Conservation (phyloP, 2,797 vertebrate species). For the Sciurus carolinensis region DNA sequence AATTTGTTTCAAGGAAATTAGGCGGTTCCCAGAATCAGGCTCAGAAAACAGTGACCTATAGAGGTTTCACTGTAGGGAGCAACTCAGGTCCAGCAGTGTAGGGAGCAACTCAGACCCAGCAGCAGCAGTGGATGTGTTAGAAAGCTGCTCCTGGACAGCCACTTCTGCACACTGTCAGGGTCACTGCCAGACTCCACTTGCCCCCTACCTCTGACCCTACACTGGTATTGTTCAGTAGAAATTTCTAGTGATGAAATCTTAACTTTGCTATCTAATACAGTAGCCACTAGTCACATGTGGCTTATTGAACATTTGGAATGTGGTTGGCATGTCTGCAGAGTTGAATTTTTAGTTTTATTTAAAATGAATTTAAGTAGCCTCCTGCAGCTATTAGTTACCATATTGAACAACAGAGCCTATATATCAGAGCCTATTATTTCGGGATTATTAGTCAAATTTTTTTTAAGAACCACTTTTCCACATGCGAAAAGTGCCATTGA, state of each 20-base stretch:
- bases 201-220: neutral
- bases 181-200: neutral
- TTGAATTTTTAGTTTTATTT: slow-evolving; percentile 41
- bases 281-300: neutral
- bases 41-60: neutral
- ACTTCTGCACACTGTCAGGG: neutral
- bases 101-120: neutral
- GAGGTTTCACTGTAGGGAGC: neutral
- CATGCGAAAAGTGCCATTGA: neutral
- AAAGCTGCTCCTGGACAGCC: neutral
- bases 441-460: neutral
- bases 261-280: neutral
- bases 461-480: neutral
- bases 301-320: neutral
- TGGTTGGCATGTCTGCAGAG: neutral
- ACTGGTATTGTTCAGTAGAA: neutral
- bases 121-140: neutral
- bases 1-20: neutral
- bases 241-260: neutral
- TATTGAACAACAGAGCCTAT: neutral
- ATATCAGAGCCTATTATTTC: neutral
- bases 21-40: neutral
- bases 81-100: too few species aligned
- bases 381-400: neutral
- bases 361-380: slow-evolving; percentile 19